Evolutionary conservation across 35 echinoderm and acorn worm species (phyloP).

Genomic region (Strongylocentrotus purpuratus): DNA sequence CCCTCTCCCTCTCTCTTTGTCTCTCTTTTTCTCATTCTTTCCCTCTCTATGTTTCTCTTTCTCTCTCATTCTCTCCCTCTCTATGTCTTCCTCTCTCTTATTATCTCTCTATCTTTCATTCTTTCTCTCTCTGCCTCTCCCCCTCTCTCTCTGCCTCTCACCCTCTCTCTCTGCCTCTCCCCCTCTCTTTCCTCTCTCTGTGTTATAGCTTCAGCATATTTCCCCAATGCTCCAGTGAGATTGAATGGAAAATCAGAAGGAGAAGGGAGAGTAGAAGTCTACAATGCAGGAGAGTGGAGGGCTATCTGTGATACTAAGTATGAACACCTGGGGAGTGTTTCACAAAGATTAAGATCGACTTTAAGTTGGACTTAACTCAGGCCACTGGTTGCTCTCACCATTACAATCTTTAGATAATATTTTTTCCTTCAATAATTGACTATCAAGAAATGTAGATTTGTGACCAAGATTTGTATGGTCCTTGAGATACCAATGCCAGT

Average conservation of each 20-base stretch:
- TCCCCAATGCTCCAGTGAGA: not conserved
- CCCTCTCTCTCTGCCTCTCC: not conserved
- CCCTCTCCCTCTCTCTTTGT: too few relatives aligned
- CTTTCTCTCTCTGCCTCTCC: too few relatives aligned
- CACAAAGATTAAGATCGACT: too few relatives aligned
- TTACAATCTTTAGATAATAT: not conserved
- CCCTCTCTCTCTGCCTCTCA: too few relatives aligned
- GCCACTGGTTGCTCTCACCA: not conserved
- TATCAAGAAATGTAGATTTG: too few relatives aligned
- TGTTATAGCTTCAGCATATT: not conserved
- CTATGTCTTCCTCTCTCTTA: too few relatives aligned
- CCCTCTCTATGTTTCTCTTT: too few relatives aligned
- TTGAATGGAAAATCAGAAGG: not conserved
- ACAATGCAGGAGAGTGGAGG: slow-evolving; percentile 25
- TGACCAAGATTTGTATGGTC: too few relatives aligned
- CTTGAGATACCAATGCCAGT: too few relatives aligned
- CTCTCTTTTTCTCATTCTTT: too few relatives aligned
- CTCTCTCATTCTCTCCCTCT: too few relatives aligned
- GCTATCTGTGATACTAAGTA: slow-evolving; percentile 35
- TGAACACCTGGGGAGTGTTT: not conserved
- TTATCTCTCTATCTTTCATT: too few relatives aligned
- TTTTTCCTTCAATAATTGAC: not conserved
- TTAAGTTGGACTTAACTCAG: not conserved
- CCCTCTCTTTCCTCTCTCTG: not conserved
- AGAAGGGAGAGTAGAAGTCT: slow-evolving; percentile 36